Conservation (phyloP, 2,113 vertebrate genomes). For the Ginglymostoma cirratum region DNA sequence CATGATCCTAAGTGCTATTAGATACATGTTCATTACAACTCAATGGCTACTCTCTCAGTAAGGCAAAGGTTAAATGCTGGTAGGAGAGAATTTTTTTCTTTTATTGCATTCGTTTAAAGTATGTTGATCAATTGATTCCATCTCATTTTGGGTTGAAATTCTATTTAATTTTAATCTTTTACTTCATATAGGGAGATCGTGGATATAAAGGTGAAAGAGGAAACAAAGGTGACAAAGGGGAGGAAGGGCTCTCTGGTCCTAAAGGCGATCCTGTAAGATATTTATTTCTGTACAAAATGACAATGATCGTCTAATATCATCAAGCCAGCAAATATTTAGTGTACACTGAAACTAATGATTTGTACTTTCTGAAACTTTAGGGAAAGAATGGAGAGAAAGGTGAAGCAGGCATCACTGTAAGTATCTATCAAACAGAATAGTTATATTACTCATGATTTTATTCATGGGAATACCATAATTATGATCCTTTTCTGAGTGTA, state of each 20-base stretch:
- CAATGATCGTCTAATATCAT: not conserved
- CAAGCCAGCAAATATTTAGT: constrained; percentile 34
- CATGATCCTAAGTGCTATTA: too few relatives aligned
- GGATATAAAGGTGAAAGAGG: constrained; percentile 64
- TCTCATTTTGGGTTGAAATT: not conserved
- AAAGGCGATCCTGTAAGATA: constrained; percentile 61
- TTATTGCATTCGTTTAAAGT: not conserved
- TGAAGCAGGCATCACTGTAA: constrained; percentile 68
- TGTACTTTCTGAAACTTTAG: constrained; percentile 48
- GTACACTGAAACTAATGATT: not conserved
- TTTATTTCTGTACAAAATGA: not conserved
- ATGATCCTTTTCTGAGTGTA: not conserved
- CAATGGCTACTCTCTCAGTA: too few relatives aligned
- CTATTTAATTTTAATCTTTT: not conserved
- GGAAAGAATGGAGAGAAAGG: constrained; percentile 67
- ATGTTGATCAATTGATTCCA: not conserved
- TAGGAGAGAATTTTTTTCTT: not conserved
- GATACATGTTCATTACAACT: too few relatives aligned
- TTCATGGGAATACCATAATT: not conserved
- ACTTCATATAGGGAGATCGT: constrained; percentile 61
- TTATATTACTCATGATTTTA: not conserved
- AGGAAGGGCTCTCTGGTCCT: constrained; percentile 64
- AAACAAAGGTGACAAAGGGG: constrained; percentile 70
- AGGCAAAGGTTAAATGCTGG: not conserved
- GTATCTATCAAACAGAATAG: constrained; percentile 44